A percentile compares a stretch with the other conserved stretches of the same genome.
These are phyloP conservation scores for Isurus oxyrinchus DNA, from an alignment of 2,113 vertebrate genomes.

Conservation along the genomic window DNA sequence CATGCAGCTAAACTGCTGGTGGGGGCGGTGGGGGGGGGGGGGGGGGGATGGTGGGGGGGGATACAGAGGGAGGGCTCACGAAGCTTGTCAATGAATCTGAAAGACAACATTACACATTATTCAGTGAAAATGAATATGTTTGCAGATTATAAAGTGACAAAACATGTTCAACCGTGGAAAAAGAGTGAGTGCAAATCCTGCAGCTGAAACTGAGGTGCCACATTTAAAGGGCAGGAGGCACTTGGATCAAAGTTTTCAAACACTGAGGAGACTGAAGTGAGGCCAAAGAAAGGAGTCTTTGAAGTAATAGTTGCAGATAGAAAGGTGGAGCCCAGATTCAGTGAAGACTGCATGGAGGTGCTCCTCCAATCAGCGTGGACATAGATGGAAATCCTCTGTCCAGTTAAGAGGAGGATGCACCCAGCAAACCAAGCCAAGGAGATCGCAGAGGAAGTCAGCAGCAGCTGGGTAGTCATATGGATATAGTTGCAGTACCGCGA, in stretches of 20 bases:
- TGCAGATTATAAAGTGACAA: too few relatives aligned
- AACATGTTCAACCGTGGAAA: too few relatives aligned
- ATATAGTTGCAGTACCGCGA: neutral
- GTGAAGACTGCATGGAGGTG: neutral
- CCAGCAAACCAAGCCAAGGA: neutral
- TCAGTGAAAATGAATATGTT: too few relatives aligned
- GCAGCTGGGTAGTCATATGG: neutral
- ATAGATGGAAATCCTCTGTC: neutral
- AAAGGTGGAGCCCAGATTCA: neutral
- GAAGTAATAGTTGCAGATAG: neutral
- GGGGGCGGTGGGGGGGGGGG: too few relatives aligned
- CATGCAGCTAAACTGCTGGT: too few relatives aligned
- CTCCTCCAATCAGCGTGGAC: neutral
- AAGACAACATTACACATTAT: too few relatives aligned
- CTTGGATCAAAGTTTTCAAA: neutral
- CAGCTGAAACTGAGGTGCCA: too few relatives aligned
- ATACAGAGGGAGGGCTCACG: too few relatives aligned
- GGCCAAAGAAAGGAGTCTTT: neutral
- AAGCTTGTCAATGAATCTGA: too few relatives aligned
- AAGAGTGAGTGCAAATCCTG: too few relatives aligned
- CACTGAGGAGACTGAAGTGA: too few relatives aligned
- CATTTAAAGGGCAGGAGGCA: neutral
- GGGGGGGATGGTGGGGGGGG: too few relatives aligned
- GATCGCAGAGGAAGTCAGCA: neutral
- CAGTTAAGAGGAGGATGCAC: neutral